phyloP scores from a whole-genome alignment of 2,113 vertebrate genomes.

The Gallinago undulata region DNA sequence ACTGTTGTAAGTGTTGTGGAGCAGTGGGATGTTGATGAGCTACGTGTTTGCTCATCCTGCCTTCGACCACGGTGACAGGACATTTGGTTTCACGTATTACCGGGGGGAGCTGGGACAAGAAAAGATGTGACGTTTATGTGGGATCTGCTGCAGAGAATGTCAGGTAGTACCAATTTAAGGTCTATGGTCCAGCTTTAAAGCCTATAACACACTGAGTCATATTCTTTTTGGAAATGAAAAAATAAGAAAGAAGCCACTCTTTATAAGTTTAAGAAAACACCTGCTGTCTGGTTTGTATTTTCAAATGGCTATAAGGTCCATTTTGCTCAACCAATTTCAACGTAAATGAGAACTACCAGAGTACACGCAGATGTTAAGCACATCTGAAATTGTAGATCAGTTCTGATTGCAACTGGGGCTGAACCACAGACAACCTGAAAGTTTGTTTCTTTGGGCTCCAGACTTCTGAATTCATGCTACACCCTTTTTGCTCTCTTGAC shows the following conservation, averaged over 20 bases:
- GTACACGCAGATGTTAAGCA: not conserved
- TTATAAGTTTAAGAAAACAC: not conserved
- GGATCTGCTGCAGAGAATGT: not conserved
- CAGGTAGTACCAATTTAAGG: not conserved
- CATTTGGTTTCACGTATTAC: rapidly evolving
- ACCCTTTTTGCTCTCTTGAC: not conserved
- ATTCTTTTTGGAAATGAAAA: not conserved
- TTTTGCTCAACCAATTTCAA: not conserved
- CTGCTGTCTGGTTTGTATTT: not conserved
- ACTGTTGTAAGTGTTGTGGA: not conserved
- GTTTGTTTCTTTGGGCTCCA: not conserved
- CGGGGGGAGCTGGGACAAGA: not conserved
- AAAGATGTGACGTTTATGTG: not conserved
- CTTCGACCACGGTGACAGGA: rapidly evolving
- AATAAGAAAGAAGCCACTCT: not conserved
- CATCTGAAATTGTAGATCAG: not conserved
- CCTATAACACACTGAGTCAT: not conserved
- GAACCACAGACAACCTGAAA: not conserved
- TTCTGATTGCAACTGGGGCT: not conserved
- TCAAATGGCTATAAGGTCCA: not conserved
- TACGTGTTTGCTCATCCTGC: rapidly evolving
- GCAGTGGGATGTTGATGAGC: not conserved
- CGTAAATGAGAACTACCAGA: not conserved
- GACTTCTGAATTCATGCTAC: not conserved
- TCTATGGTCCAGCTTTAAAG: not conserved